phyloP scores from a whole-genome alignment of 1,140 invertebrate genomes.

The Thaumatotibia leucotreta region DNA sequence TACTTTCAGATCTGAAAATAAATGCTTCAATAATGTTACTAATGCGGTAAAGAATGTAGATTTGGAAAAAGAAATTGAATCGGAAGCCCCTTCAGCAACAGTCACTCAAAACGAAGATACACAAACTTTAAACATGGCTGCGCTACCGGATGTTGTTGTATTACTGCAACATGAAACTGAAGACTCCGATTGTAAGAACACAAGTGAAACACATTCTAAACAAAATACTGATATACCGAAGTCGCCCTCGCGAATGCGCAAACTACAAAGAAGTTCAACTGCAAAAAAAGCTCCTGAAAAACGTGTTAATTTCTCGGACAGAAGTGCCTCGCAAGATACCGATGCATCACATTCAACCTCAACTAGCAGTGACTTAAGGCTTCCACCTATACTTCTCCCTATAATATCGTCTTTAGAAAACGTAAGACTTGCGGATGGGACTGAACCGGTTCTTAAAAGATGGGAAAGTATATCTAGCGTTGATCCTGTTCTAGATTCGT shows the following conservation, averaged over 20 bases:
- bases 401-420: conserved; percentile 77
- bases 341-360: conserved; percentile 76
- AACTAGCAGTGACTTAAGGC: conserved; percentile 75
- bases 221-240: conserved; percentile 26
- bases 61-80: conserved; percentile 50
- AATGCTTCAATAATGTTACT: conserved; percentile 53
- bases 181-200: conserved; percentile 46
- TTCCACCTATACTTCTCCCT: conserved; percentile 84
- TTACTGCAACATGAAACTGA: conserved; percentile 44
- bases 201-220: conserved; percentile 39
- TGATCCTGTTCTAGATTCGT: conserved; percentile 82
- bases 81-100: conserved; percentile 31
- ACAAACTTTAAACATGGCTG: conserved; percentile 39
- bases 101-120: conserved; percentile 36
- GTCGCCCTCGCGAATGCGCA: conserved; percentile 29
- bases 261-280: conserved; percentile 61
- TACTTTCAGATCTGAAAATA: conserved; percentile 77
- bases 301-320: conserved; percentile 70
- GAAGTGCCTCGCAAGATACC: conserved; percentile 78
- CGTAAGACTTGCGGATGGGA: conserved; percentile 50
- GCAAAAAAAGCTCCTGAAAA: conserved; percentile 57
- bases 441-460: conserved; percentile 58
- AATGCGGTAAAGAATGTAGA: conserved; percentile 44
- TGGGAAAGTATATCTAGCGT: conserved; percentile 80
- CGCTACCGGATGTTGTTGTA: conserved; percentile 43